Evolutionary conservation across 2,888 invertebrate genomes (phyloP).

Genomic region (Eristalinus sepulchralis): DNA sequence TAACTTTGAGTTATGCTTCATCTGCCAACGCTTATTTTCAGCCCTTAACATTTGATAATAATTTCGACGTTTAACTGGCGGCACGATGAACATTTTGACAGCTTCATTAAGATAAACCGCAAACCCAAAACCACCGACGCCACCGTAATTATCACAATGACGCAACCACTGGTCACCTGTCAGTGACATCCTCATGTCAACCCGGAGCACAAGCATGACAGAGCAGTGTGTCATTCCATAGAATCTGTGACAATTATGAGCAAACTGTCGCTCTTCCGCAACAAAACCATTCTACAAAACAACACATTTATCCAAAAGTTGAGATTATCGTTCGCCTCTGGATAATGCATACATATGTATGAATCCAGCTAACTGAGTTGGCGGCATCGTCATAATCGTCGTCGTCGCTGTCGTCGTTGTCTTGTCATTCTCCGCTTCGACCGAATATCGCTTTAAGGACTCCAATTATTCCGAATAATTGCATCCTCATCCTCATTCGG

Average conservation of each 20-base stretch:
- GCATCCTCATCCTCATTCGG: conserved; percentile 14
- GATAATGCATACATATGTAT: background rate
- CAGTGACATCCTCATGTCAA: background rate
- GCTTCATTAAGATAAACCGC: conserved; percentile 24
- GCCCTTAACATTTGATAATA: background rate
- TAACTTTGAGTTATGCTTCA: too few relatives aligned
- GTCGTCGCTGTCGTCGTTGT: background rate
- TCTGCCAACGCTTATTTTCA: background rate
- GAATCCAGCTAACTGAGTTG: background rate
- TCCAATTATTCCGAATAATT: conserved; percentile 26
- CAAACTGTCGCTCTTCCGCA: conserved; percentile 10
- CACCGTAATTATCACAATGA: conserved; percentile 14
- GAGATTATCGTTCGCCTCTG: background rate
- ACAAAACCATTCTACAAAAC: background rate
- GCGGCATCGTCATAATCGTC: background rate
- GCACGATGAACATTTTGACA: conserved; percentile 12
- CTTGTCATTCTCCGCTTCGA: background rate
- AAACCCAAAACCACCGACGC: background rate
- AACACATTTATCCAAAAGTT: conserved; percentile 1
- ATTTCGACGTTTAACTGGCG: background rate
- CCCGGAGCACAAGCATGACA: background rate
- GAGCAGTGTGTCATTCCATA: background rate
- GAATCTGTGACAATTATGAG: conserved; percentile 21
- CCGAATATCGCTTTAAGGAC: conserved; percentile 6
- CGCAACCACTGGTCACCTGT: conserved; percentile 13